phyloP scores from a whole-genome alignment of 2,797 vertebrate species.

The Coreius guichenoti region DNA sequence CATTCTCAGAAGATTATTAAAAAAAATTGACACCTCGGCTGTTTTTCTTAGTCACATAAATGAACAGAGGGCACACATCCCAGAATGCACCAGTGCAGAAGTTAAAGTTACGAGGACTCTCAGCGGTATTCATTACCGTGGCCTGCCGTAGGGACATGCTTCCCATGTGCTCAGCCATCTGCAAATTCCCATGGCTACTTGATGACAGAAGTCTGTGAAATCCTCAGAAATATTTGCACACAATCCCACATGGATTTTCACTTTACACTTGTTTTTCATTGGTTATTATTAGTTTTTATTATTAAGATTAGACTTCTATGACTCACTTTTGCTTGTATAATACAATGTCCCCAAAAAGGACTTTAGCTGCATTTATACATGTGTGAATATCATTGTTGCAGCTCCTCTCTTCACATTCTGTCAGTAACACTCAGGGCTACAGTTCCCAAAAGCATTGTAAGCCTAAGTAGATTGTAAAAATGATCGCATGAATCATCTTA shows the following conservation, averaged over 20 bases:
- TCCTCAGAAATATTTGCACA: not conserved
- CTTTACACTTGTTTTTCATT: not conserved
- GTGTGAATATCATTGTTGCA: not conserved
- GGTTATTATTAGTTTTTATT: not conserved
- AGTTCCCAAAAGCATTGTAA: too few relatives aligned
- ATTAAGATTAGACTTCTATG: not conserved
- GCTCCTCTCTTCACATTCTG: not conserved
- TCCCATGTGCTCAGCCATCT: slow-evolving; percentile 53
- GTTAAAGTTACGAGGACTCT: slow-evolving; percentile 29
- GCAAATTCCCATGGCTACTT: slow-evolving; percentile 36
- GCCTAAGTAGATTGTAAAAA: too few relatives aligned
- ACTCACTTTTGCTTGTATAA: not conserved
- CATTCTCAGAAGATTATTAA: not conserved
- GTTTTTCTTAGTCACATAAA: slow-evolving; percentile 24
- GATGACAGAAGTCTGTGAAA: slow-evolving; percentile 19
- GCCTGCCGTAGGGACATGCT: slow-evolving; percentile 29
- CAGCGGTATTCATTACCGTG: slow-evolving; percentile 49
- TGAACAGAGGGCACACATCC: slow-evolving; percentile 23
- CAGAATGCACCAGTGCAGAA: slow-evolving; percentile 41
- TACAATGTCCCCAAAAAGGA: not conserved
- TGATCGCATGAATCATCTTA: too few relatives aligned
- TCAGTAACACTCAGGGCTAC: not conserved
- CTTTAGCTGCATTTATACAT: not conserved
- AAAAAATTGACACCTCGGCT: not conserved
- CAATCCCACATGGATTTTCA: not conserved